phyloP scores from a whole-genome alignment of 2,888 invertebrate species.

The Exocentrus adspersus region DNA sequence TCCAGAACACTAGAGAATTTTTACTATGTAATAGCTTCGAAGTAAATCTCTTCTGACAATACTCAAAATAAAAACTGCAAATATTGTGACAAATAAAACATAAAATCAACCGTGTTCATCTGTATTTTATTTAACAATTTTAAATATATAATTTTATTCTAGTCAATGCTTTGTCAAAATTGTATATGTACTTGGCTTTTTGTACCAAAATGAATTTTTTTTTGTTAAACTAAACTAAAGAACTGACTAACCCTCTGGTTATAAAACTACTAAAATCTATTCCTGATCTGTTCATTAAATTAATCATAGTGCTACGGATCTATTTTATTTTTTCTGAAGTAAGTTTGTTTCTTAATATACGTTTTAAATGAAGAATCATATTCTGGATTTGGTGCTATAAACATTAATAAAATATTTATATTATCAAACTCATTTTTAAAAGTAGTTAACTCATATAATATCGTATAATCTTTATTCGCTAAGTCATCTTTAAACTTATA shows the following conservation, averaged over 20 bases:
- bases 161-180: slow-evolving; percentile 5
- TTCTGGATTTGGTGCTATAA: slow-evolving; percentile 10
- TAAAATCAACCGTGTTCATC: neutral
- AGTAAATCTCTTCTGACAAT: neutral
- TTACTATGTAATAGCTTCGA: neutral
- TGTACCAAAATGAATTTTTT: slow-evolving; percentile 16
- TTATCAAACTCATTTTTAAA: neutral
- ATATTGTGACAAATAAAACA: too few relatives aligned
- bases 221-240: neutral
- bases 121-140: neutral
- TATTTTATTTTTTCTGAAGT: neutral
- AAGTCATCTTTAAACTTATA: neutral
- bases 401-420: neutral
- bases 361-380: neutral
- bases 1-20: neutral
- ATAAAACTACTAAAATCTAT: neutral
- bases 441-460: slow-evolving; percentile 1
- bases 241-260: neutral
- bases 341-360: neutral
- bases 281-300: neutral
- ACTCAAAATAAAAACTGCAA: neutral
- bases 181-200: slow-evolving; percentile 12
- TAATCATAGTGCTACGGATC: neutral
- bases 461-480: slow-evolving; percentile 1
- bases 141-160: slow-evolving; percentile 3